Base-by-base conservation (phyloP, 2,113 vertebrate genomes). In the Hypomesus transpacificus region DNA sequence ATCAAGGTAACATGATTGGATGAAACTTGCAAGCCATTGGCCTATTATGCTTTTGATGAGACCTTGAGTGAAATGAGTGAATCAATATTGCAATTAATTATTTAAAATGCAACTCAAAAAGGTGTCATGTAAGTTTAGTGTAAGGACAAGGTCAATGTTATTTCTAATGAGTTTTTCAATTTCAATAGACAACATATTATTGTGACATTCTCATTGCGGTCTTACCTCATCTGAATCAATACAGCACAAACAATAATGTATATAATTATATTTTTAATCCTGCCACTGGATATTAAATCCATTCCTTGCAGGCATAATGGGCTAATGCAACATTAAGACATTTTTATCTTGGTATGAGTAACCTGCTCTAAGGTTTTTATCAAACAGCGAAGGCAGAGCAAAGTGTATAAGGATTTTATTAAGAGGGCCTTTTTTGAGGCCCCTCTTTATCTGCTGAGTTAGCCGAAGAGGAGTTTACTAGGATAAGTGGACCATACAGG, bases 401-500 rank as follows among this genome's bases (percentile, higher is more conserved):
- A 73, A 83, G 73, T 59, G 54, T 57, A 46, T 14, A 82, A 84
- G 82, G 84, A 77, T 80, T 85, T 80, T 74, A 79, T 28, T 5
- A 53, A 76, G 78, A 75, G 77, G 82, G 85, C 71, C 71, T 80
- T 77, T 75, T 74, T 74, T 79, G 73, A 87, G 66, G 69, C 58
- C 85, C 77, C 64, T 73, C 75, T 71, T 84, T 86, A 75, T 83
- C 70, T 88, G 89, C 89, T 87, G 87, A 90, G 77, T 82, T 85
- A 78, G 88, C 90, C 84, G 73, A 86, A 85, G 87, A 81, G 88
- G 86, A 89, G 87, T 91, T 91, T 91, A 91, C 87, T 75, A 85
- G 90, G 87, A 91, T 90, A 91, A 91, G 90, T 89, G 85, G 81
- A 87, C 86, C 90, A 88, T 87, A 90, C 84, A 86, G 84, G 80